Conservation (phyloP, 2,888 invertebrate genomes). For the Steinernema carpocapsae region DNA sequence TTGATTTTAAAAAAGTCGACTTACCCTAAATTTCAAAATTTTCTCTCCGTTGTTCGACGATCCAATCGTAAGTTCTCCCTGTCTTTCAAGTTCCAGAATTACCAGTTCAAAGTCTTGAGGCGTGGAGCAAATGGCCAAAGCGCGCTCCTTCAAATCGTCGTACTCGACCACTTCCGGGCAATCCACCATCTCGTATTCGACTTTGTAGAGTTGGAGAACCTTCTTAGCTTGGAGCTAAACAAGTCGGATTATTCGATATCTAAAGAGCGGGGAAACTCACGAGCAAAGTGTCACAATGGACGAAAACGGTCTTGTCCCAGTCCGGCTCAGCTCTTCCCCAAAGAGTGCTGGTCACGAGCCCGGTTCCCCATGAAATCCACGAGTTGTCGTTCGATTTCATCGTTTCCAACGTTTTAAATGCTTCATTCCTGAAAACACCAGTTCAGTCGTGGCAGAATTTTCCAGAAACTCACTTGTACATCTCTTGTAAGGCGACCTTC, state of each 20-base stretch:
- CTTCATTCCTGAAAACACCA: constrained; percentile 31
- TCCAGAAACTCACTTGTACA: constrained; percentile 52
- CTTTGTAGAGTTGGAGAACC: constrained; percentile 53
- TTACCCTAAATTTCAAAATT: constrained; percentile 64
- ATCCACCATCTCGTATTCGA: constrained; percentile 45
- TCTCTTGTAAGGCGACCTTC: constrained; percentile 52
- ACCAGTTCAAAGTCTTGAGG: constrained; percentile 44
- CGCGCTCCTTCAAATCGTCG: constrained; percentile 42
- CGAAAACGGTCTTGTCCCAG: constrained; percentile 36
- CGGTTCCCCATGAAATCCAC: constrained; percentile 46
- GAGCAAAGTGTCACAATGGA: constrained; percentile 46
- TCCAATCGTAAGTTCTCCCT: constrained; percentile 52
- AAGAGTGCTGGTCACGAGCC: constrained; percentile 39
- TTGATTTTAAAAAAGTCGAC: constrained; percentile 13
- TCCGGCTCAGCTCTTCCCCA: constrained; percentile 40
- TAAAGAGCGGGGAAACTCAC: constrained; percentile 34
- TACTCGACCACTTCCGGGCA: constrained; percentile 53
- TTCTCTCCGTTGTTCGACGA: constrained; percentile 57
- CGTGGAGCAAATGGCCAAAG: constrained; percentile 38
- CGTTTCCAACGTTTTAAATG: constrained; percentile 31
- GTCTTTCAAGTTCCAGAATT: constrained; percentile 42
- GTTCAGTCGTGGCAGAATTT: neutral
- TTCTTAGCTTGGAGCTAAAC: constrained; percentile 46
- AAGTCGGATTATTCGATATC: neutral
- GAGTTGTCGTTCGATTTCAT: constrained; percentile 41